Base-by-base conservation (phyloP, 64 coral and sea anemone species). In the Orbicella faveolata region DNA sequence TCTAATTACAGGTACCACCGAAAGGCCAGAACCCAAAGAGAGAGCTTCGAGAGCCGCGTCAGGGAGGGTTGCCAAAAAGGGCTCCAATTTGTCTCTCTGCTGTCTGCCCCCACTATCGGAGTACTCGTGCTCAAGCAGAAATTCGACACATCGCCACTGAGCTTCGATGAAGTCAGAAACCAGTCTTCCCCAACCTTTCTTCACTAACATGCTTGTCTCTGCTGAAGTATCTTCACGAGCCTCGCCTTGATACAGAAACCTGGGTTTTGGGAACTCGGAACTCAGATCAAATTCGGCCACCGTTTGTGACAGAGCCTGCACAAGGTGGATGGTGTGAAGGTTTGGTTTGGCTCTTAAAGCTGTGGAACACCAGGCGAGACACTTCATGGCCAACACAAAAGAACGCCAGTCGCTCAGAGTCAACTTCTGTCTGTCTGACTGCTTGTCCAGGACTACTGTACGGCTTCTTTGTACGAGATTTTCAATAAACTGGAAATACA, bases 11-110 rank as follows among this genome's bases (percentile, higher is more conserved):
- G 92, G 90, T 34, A 94, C 48, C 13, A 93, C 55, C 9, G 88
- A 83, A 52, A 80, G 75, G 9, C 85, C 89, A 66, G 88, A 91
- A 9, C 92, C 90, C 15, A 94, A 75, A 35, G 87, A 63, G 6
- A 97, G 81, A 3, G 83, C 83, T 20, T 94, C 92, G 6, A 90
- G 61, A 13, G 95, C 92, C 16, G 88, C 67, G 20, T 88, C 92
- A 73, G 93, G 89, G 2, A 94, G 73, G 16, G 41, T 53, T 15
- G 52, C 51, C 33, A 88, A 51, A 51, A 78, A 88, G 52, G 7
- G 7, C 52, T 75, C 74, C 0, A 88, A 77, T 72, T 85, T 85
- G 25, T 18, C 48, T 0, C 26, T 19, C 0, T 63, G 20, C 2
- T 77, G 61, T 77, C 20, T 51, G 33, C 54, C 80, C 36, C 52